Evolutionary conservation across 2,797 vertebrate species (phyloP).

Genomic region (Squalus acanthias): DNA sequence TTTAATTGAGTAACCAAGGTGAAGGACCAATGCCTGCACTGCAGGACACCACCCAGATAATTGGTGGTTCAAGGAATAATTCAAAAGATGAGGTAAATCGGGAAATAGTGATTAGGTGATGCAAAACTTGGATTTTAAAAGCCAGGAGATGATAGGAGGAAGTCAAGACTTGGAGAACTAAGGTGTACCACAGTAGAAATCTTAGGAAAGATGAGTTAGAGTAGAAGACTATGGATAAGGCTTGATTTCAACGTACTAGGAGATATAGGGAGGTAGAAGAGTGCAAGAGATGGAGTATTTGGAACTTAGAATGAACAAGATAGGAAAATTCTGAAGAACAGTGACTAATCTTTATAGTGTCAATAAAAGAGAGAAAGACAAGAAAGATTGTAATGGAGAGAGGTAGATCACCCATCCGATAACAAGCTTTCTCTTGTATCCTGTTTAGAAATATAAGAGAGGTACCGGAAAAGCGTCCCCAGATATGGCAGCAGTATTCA

Average conservation of each 20-base stretch:
- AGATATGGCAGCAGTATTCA: too few relatives aligned
- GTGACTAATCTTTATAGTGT: not conserved
- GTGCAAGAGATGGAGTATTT: not conserved
- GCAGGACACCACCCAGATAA: not conserved
- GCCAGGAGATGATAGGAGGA: not conserved
- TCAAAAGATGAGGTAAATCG: not conserved
- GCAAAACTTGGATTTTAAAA: not conserved
- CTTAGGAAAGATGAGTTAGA: not conserved
- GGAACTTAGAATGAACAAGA: not conserved
- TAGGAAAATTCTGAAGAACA: not conserved
- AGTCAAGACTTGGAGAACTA: not conserved
- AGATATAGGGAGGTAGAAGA: not conserved
- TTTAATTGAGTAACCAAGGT: not conserved
- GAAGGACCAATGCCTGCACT: not conserved
- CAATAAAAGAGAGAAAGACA: not conserved
- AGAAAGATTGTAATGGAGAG: not conserved
- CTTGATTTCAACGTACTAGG: not conserved
- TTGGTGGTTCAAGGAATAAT: not conserved
- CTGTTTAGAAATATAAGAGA: too few relatives aligned
- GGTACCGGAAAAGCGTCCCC: too few relatives aligned
- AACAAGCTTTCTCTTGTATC: not conserved
- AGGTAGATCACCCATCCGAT: not conserved
- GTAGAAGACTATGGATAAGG: too few relatives aligned
- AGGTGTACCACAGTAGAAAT: not conserved
- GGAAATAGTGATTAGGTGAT: not conserved